Evolutionary conservation across 1,140 invertebrate genomes (phyloP).

Genomic region (Megathymus violae): DNA sequence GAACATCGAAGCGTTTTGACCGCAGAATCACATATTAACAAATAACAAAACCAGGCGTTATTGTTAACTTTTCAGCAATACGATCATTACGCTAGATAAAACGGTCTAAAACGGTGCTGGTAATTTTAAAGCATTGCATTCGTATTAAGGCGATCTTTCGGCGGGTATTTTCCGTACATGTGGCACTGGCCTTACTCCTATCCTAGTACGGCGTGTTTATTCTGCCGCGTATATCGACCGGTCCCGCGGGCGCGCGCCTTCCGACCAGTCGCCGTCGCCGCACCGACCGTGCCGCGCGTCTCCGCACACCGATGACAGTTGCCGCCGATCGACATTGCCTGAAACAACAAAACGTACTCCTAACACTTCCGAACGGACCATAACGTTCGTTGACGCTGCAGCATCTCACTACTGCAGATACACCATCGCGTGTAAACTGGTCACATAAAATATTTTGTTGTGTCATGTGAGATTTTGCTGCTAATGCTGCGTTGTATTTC

Average conservation of each 20-base stretch:
- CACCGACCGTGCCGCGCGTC: slow-evolving; percentile 53
- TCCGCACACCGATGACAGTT: slow-evolving; percentile 55
- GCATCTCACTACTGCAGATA: background rate
- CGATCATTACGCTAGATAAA: too few species aligned
- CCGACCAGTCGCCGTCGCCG: slow-evolving; percentile 58
- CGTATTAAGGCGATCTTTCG: too few species aligned
- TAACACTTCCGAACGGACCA: slow-evolving; percentile 24
- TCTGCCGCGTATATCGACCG: slow-evolving; percentile 81
- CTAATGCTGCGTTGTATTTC: slow-evolving; percentile 56
- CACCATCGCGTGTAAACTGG: slow-evolving; percentile 44
- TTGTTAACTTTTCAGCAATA: too few species aligned
- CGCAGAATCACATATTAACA: too few species aligned
- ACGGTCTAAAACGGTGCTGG: too few species aligned
- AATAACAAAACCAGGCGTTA: too few species aligned
- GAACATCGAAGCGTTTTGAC: too few species aligned
- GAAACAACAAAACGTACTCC: slow-evolving; percentile 60
- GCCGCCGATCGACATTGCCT: slow-evolving; percentile 51
- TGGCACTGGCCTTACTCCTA: slow-evolving; percentile 45
- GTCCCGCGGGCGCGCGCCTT: slow-evolving; percentile 65
- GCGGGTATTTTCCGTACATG: too few species aligned
- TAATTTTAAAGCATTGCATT: too few species aligned
- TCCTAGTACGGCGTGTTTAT: slow-evolving; percentile 78
- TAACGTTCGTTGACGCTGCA: background rate
- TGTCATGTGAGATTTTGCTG: slow-evolving; percentile 64
- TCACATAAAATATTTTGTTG: slow-evolving; percentile 52